phyloP scores from a whole-genome alignment of 2,797 vertebrate species.

The Tarsius wallacei region DNA sequence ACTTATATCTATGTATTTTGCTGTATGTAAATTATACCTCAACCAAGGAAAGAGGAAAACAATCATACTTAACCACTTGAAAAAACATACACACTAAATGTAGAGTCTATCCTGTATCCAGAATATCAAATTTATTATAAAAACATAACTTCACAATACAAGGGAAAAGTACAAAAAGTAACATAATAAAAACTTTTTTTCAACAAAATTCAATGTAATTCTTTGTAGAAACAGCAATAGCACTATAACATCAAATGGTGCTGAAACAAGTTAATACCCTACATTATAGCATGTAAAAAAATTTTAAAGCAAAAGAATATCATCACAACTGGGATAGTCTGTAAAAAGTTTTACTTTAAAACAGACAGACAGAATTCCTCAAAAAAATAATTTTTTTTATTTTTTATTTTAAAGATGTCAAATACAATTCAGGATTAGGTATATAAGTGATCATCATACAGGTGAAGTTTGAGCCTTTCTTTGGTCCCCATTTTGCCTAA shows the following conservation, averaged over 20 bases:
- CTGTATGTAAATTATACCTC: neutral
- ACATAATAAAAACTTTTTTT: too few species aligned
- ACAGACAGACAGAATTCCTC: neutral
- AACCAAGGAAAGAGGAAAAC: neutral
- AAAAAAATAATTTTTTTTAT: neutral
- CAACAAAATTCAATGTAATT: constrained; percentile 23
- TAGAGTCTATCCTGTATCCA: constrained; percentile 5
- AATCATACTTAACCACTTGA: neutral
- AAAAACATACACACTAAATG: neutral
- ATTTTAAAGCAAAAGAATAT: neutral
- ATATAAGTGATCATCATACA: too few species aligned
- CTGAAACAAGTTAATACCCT: constrained; percentile 5
- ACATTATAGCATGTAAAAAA: neutral
- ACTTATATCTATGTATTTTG: neutral
- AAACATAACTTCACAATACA: constrained; percentile 11
- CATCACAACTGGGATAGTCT: neutral
- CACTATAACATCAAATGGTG: neutral
- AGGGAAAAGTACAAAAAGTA: neutral
- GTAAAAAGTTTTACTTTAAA: constrained; percentile 11
- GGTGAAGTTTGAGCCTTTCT: too few species aligned
- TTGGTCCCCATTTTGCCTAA: too few species aligned
- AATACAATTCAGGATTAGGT: too few species aligned
- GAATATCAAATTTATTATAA: constrained; percentile 47
- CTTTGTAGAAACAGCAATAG: neutral
- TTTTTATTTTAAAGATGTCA: too few species aligned